Base-by-base conservation (phyloP, 1,140 invertebrate genomes). In the Bombyx mori region DNA sequence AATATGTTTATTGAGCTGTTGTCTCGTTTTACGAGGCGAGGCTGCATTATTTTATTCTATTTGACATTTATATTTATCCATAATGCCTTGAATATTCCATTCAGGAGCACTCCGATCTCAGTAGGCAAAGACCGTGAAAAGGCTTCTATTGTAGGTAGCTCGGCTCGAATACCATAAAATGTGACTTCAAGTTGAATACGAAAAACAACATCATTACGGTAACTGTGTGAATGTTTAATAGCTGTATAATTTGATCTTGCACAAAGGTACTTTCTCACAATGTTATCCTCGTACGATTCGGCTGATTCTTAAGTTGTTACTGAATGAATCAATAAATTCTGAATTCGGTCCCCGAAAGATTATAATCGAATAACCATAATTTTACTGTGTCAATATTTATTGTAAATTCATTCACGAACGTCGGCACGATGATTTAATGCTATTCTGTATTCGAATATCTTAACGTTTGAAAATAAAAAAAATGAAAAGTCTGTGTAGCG, bases 41-140 rank as follows among this genome's bases (percentile, higher is more conserved):
- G 57, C 53, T 65, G 69, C 65, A 71, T 66, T 66, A 75, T 68
- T 79, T 77, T 78, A 75, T 70, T 64, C 61, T 57, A 53, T 73
- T 76, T 69, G 81, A 84, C 81, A 84, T 70, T 84, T 84, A 82
- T 82, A 79, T 73, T 80, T 82, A 79, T 82, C 80, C 80, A 80
- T 77, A 76, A 62, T 70, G 64, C 62, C 68, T 73, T 64, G 75
- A 71, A 68, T 67, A 81, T 75, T 69, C 71, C 73, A 71, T 69
- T 72, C 68, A 61, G 55, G 63, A 68, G 63, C 58, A 53, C 47
- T 46, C 6, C 9, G 47, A 47, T 46, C 54, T 8, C 54, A 12
- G 54, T 48, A 9, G 26, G 54, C 46, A 42, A 12, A 10, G n/a
- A 46, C 52, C 54, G 44, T 55, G 45, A 48, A 48, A 18, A 22